A percentile compares a stretch with the other conserved stretches of the same genome.
These are phyloP conservation scores for Alcis repandata DNA, from an alignment of 2,888 invertebrate species.

Conservation along the genomic window DNA sequence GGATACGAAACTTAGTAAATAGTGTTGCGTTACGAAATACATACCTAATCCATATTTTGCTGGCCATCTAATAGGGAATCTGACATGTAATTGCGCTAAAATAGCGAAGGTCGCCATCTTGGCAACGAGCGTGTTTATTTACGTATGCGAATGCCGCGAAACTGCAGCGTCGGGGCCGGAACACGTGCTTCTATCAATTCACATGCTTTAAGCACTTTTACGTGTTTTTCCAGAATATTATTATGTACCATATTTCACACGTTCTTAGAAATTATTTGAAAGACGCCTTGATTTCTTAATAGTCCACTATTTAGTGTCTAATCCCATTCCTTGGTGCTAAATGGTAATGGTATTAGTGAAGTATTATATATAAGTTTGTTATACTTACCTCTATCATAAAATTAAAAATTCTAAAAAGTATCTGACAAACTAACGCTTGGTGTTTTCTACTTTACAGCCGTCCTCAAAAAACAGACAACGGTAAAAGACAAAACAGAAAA, in stretches of 20 bases:
- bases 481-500: constrained; percentile 78
- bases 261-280: not conserved
- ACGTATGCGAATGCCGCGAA: constrained; percentile 81
- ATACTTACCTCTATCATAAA: not conserved
- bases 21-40: constrained; percentile 37
- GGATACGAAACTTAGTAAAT: not conserved
- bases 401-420: not conserved
- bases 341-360: too few species aligned
- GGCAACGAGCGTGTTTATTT: constrained; percentile 83
- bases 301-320: too few species aligned
- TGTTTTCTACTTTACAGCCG: constrained; percentile 67
- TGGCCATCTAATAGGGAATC: constrained; percentile 67
- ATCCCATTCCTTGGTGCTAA: too few species aligned
- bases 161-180: constrained; percentile 74
- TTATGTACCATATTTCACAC: not conserved
- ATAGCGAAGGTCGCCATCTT: constrained; percentile 85
- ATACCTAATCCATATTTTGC: constrained; percentile 54
- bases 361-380: too few species aligned
- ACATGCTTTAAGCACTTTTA: constrained; percentile 41
- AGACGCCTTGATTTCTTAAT: not conserved
- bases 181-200: constrained; percentile 77
- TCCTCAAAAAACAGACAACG: constrained; percentile 79
- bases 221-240: not conserved
- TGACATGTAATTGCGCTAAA: constrained; percentile 72
- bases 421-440: not conserved